Evolutionary conservation across 2,888 invertebrate genomes (phyloP).

Genomic region (Apamea epomidion): DNA sequence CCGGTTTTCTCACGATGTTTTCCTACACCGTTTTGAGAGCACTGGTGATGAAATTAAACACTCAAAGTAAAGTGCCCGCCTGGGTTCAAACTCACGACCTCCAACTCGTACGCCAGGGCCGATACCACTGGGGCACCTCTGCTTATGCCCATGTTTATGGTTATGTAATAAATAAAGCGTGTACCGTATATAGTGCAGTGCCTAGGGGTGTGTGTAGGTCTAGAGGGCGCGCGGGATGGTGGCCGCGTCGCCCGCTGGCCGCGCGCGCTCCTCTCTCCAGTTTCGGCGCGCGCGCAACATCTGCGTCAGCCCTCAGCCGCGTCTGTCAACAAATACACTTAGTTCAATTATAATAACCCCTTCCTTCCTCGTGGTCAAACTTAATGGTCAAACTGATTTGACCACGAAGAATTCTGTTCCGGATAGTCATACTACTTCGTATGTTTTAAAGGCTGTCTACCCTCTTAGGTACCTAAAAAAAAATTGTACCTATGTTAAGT

Average conservation of each 20-base stretch:
- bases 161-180: not conserved
- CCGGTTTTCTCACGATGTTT: not conserved
- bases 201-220: slow-evolving; percentile 79
- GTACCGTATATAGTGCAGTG: slow-evolving; percentile 87
- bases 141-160: not conserved
- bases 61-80: not conserved
- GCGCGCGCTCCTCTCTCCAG: slow-evolving; percentile 86
- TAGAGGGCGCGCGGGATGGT: slow-evolving; percentile 86
- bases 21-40: not conserved
- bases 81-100: no score
- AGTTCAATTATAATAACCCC: slow-evolving; percentile 19
- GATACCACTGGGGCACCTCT: not conserved
- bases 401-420: no score
- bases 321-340: slow-evolving; percentile 69
- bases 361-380: no score
- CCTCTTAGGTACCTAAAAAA: not conserved
- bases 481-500: not conserved
- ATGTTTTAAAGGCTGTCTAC: not conserved
- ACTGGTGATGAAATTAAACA: not conserved
- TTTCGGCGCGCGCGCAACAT: slow-evolving; percentile 85
- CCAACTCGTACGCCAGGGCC: no score
- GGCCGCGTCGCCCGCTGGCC: slow-evolving; percentile 85
- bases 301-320: slow-evolving; percentile 78
- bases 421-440: no score
- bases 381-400: no score